Conservation (phyloP, 92 coral and sea anemone genomes). For the Montipora capitata region DNA sequence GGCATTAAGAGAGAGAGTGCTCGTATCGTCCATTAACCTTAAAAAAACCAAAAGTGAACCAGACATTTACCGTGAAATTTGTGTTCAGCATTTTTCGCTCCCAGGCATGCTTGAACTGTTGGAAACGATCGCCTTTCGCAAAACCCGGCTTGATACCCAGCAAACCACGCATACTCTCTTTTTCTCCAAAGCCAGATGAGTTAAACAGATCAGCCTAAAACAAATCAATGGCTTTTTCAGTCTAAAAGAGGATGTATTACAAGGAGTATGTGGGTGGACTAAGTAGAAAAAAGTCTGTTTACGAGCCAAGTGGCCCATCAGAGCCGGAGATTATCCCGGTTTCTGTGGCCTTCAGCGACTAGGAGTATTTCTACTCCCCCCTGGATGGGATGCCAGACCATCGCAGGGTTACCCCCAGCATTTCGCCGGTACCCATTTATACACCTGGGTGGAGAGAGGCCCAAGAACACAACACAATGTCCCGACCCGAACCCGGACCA, state of each 20-base stretch:
- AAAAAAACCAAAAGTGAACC: neutral
- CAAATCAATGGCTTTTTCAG: too few species aligned
- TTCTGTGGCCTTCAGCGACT: constrained; percentile 49
- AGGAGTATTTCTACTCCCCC: constrained; percentile 7
- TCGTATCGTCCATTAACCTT: neutral
- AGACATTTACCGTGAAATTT: constrained; percentile 27
- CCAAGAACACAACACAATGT: too few species aligned
- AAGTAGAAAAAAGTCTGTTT: too few species aligned
- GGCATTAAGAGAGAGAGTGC: too few species aligned
- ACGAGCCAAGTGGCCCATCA: too few species aligned
- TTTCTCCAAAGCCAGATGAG: constrained; percentile 12
- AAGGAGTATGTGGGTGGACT: too few species aligned
- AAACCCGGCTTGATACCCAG: constrained; percentile 72
- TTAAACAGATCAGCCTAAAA: constrained; percentile 53
- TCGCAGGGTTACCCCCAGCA: too few species aligned
- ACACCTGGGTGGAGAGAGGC: too few species aligned
- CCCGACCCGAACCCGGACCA: too few species aligned
- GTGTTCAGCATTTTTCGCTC: constrained; percentile 13
- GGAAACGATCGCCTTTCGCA: constrained; percentile 58
- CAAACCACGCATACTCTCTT: constrained; percentile 65
- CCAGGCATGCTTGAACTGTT: constrained; percentile 27
- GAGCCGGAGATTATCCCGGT: too few species aligned
- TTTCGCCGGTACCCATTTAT: too few species aligned
- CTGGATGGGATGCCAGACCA: neutral
- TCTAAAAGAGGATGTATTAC: too few species aligned